Evolutionary conservation across 2,113 vertebrate genomes (phyloP), one percentile per base, ranked within the genome.

Genomic region (Gila orcuttii): DNA sequence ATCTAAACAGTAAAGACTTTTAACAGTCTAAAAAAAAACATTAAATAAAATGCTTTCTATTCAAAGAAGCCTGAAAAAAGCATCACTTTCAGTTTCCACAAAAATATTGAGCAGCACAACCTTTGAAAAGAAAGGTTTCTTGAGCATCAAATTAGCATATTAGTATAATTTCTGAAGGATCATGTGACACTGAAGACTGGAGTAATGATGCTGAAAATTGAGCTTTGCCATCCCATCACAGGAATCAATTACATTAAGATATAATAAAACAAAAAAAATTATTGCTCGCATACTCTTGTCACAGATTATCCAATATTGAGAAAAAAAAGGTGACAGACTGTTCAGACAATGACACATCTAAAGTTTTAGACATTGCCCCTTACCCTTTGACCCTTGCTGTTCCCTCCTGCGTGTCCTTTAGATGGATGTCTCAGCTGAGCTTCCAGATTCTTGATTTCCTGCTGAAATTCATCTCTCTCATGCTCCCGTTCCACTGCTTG

Each of bases 391-490:
- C 92, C 93, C 15, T 85, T 91, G 62, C 88, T 76, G 33, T 96
- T 94, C 42, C 89, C 93, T 1, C 74, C 85, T 36, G 81, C n/a
- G 55, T 93, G 92, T 0, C 42, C 90, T 90, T 94, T 93, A 87
- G 87, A 2, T 2, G 92, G 88, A 76, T 94, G 92, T 86, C 92
- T 96, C 57, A 98, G 94, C 86, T 94, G 95, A n/a, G 91, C 93
- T 93, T 99, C 97, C 74, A 99, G 89, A 66, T 96, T 96, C 83
- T 90, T 90, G 88, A 99, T 99, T 91, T 99, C 98, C 89, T 97
- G 96, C 92, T 99, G 97, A 89, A 99, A 99, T 89, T 99, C 98
- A 85, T 99, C 98, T 0, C 98, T 94, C 64, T 99, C 98, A 0
- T 98, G 97, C 87, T 99, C 98, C 11, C 98, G 92, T 91, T 99